A percentile compares a stretch with the other conserved stretches of the same genome.
phyloP scores from a whole-genome alignment of 35 echinoderm and acorn worm species.

The Apostichopus japonicus region DNA sequence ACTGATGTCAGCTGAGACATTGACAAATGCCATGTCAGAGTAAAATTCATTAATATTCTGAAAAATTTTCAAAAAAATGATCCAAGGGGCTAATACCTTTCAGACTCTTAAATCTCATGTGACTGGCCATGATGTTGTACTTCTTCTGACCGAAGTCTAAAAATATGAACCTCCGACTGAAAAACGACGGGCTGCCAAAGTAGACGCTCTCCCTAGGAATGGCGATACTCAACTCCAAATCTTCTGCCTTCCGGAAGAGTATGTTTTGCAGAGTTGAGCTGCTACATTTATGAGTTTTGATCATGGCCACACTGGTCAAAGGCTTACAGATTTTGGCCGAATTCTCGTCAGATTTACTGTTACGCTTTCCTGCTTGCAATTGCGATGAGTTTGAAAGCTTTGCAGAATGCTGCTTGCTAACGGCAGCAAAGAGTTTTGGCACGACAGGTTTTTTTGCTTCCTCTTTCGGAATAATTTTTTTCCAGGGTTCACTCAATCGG shows the following conservation, averaged over 20 bases:
- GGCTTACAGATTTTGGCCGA: constrained; percentile 41
- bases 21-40: too few species aligned
- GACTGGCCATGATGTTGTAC: constrained; percentile 94
- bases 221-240: constrained; percentile 70
- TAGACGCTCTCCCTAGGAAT: constrained; percentile 73
- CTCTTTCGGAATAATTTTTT: not conserved
- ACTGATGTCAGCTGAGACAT: too few species aligned
- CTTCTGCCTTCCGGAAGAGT: constrained; percentile 80
- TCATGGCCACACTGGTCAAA: constrained; percentile 74
- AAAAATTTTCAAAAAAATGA: not conserved
- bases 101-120: constrained; percentile 55
- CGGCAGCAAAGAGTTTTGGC: too few species aligned
- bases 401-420: not conserved
- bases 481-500: not conserved
- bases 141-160: constrained; percentile 20
- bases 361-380: too few species aligned
- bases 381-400: not conserved
- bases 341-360: not conserved
- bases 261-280: constrained; percentile 97
- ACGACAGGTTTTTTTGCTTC: not conserved
- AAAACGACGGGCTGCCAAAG: constrained; percentile 72
- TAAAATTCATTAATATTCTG: too few species aligned
- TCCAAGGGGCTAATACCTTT: not conserved
- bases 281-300: constrained; percentile 96
- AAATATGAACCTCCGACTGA: constrained; percentile 52